phyloP scores from a whole-genome alignment of 2,113 vertebrate species.

The Brevimyrus niger region DNA sequence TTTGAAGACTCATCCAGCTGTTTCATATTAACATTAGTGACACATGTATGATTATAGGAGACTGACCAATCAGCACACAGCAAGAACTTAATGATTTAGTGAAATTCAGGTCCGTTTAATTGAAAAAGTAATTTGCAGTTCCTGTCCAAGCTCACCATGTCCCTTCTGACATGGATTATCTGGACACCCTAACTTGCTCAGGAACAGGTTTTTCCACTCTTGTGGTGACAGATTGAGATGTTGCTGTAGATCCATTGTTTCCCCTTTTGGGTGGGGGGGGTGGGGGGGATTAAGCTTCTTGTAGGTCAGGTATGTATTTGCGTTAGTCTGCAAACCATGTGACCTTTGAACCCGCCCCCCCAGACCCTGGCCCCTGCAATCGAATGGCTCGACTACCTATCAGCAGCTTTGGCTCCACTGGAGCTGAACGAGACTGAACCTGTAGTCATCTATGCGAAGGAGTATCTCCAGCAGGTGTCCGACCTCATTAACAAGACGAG shows the following conservation, averaged over 20 bases:
- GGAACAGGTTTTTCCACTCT: not conserved
- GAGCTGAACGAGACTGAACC: slow-evolving; percentile 79
- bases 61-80: no score
- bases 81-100: no score
- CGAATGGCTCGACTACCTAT: slow-evolving; percentile 89
- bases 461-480: slow-evolving; percentile 86
- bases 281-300: not conserved
- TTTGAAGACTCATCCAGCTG: no score
- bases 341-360: not conserved
- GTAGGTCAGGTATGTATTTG: not conserved
- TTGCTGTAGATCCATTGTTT: not conserved
- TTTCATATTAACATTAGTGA: no score
- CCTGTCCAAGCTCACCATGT: no score
- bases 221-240: not conserved
- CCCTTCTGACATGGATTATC: no score
- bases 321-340: not conserved
- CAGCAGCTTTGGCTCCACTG: slow-evolving; percentile 74
- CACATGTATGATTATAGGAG: no score
- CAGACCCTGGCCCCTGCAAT: slow-evolving; percentile 73
- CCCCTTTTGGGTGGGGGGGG: not conserved
- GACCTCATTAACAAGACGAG: slow-evolving; percentile 86
- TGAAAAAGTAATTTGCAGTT: no score
- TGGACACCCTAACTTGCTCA: not conserved
- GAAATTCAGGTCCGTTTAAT: no score
- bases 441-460: slow-evolving; percentile 80